These are phyloP conservation scores for Mythimna impura DNA, from an alignment of 2,888 invertebrate species.

Conservation along the genomic window DNA sequence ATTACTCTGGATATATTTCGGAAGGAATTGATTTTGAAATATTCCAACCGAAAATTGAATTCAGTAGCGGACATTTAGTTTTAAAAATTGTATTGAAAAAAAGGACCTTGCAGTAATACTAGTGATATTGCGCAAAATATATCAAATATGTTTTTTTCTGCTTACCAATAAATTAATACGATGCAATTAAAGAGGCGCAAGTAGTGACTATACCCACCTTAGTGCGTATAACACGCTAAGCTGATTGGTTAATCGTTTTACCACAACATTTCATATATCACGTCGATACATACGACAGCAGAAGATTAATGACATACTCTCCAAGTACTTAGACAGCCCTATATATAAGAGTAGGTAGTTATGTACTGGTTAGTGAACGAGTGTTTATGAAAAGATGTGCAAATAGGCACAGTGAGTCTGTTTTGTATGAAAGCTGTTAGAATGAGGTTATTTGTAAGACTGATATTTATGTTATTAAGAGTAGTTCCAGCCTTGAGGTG, in stretches of 20 bases:
- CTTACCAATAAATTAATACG: not conserved
- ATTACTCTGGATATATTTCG: slow-evolving; percentile 34
- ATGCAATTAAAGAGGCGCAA: not conserved
- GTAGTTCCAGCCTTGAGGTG: slow-evolving; percentile 7
- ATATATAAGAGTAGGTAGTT: slow-evolving; percentile 25
- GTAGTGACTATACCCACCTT: slow-evolving; percentile 1
- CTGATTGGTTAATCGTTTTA: slow-evolving; percentile 29
- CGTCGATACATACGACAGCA: not conserved
- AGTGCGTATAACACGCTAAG: not conserved
- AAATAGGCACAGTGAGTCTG: slow-evolving; percentile 44
- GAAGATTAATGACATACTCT: slow-evolving; percentile 35
- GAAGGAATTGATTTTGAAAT: slow-evolving; percentile 44
- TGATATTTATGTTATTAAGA: slow-evolving; percentile 24
- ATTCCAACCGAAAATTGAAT: slow-evolving; percentile 33
- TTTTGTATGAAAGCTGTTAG: slow-evolving; percentile 43
- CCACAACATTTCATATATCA: slow-evolving; percentile 17
- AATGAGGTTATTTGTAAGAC: slow-evolving; percentile 48
- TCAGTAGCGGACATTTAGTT: not conserved
- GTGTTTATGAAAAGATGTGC: slow-evolving; percentile 51
- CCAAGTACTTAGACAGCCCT: slow-evolving; percentile 33
- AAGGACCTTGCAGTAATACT: not conserved
- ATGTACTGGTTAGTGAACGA: slow-evolving; percentile 24
- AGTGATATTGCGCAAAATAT: not conserved
- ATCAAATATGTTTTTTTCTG: not conserved
- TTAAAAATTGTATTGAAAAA: not conserved